These are phyloP conservation scores for Coenobita brevimanus DNA, from an alignment of 1,140 invertebrate genomes.

Conservation along the genomic window DNA sequence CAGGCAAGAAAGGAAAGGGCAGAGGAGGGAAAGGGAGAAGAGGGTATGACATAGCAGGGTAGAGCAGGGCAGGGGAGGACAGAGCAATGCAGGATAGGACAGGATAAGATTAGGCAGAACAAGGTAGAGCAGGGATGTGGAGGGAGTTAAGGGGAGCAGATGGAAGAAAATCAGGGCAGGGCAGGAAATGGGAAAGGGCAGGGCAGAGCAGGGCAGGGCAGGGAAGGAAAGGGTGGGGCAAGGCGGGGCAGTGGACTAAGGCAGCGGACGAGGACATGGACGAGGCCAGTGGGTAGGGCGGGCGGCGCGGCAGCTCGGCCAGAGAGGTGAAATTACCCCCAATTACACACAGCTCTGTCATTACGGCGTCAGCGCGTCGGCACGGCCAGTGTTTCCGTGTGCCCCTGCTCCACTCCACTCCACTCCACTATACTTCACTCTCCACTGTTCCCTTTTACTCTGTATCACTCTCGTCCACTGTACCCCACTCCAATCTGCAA, in stretches of 20 bases:
- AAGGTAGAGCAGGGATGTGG: neutral
- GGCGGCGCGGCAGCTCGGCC: slow-evolving; percentile 30
- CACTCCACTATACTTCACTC: neutral
- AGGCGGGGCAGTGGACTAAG: neutral
- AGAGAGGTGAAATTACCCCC: slow-evolving; percentile 44
- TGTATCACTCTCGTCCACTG: too few relatives aligned
- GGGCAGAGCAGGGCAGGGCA: too few relatives aligned
- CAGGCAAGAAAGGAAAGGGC: neutral
- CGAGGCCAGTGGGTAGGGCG: neutral
- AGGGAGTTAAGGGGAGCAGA: neutral
- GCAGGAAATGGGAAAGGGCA: too few relatives aligned
- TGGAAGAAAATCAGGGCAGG: neutral
- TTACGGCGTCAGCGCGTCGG: slow-evolving; percentile 50
- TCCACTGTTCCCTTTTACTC: too few relatives aligned
- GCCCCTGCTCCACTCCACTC: neutral
- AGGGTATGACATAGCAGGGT: too few relatives aligned
- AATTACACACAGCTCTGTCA: slow-evolving; percentile 38
- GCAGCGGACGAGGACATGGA: neutral
- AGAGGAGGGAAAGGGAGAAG: neutral
- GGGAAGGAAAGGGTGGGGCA: too few relatives aligned
- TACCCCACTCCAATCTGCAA: too few relatives aligned
- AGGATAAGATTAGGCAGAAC: too few relatives aligned
- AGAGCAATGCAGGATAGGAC: too few relatives aligned
- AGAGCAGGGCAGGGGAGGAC: too few relatives aligned
- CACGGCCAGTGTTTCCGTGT: slow-evolving; percentile 46